Percentiles rank a stretch among this genome's conserved stretches.
Conservation (phyloP, 2,797 vertebrate genomes). For the Glossophaga mutica region DNA sequence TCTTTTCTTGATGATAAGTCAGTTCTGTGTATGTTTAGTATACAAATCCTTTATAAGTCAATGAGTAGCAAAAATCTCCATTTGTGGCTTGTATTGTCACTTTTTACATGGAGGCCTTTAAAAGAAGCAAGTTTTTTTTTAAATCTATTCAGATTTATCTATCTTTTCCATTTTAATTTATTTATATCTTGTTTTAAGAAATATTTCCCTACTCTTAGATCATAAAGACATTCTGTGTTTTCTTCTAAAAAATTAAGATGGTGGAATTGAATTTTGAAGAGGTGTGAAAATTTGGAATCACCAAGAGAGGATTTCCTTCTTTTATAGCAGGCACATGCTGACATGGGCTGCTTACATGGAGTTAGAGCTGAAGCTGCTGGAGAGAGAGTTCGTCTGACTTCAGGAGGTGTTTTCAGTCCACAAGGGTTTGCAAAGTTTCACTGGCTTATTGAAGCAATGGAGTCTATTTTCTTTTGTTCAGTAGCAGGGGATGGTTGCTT, state of each 20-base stretch:
- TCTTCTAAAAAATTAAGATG: conserved; percentile 15
- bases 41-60: neutral
- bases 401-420: neutral
- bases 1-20: neutral
- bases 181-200: conserved; percentile 25
- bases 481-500: neutral
- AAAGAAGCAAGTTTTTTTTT: neutral
- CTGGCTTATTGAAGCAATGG: neutral
- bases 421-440: neutral
- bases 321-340: neutral
- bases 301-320: neutral
- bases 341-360: neutral
- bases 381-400: neutral
- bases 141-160: neutral
- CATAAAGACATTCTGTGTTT: neutral
- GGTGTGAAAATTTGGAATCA: neutral
- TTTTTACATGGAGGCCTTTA: neutral
- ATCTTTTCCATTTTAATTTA: neutral
- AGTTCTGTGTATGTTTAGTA: neutral
- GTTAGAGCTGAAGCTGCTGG: neutral
- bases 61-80: neutral
- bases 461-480: neutral
- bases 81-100: neutral
- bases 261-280: neutral
- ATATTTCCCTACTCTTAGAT: neutral